Base-by-base conservation (phyloP, 2,888 invertebrate genomes). In the Pedicia rivosa region DNA sequence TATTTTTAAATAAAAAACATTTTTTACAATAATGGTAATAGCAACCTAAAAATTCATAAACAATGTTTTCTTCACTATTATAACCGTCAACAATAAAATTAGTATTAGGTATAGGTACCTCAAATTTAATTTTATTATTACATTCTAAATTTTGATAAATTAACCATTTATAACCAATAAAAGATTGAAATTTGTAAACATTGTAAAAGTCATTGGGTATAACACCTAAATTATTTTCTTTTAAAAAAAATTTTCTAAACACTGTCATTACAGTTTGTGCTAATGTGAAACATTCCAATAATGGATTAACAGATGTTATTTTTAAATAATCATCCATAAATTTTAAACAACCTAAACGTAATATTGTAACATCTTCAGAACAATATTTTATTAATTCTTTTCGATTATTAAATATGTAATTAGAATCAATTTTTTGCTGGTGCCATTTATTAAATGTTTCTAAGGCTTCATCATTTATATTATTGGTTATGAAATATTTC, bases 41-140 rank as follows among this genome's bases (percentile, higher is more conserved):
- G 4, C 35, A 27, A 1, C 35, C 27, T 7, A 26, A 26, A 3
- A 35, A 35, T 24, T 35, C 35, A 10, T 25, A 35, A 15, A 35
- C 19, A 3, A 16, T 14, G 3, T 27, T 35, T 7, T 8, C 16
- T 5, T 26, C 17, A 16, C 10, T 2, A 9, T 27, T 26, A 15
- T 4, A 25, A 10, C 34, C 34, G 10, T 34, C 34, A 12, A 12
- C 27, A 27, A 27, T 3, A 27, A 27, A 5, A 12, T 27, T 5
- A 13, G 12, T n/a, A 5, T 12, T 8, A 6, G 27, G 12, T 27
- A 27, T 8, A 13, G 27, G 8, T 12, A 27, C 27, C 7, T 27
- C 27, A 4, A 27, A 3, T 13, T 12, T 13, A 5, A 12, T 27
- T 4, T 27, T 27, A 12, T 14, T 14, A 6, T 8, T 14, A 9